Base-by-base conservation (phyloP, 2,888 invertebrate genomes). In the Stramonita haemastoma region DNA sequence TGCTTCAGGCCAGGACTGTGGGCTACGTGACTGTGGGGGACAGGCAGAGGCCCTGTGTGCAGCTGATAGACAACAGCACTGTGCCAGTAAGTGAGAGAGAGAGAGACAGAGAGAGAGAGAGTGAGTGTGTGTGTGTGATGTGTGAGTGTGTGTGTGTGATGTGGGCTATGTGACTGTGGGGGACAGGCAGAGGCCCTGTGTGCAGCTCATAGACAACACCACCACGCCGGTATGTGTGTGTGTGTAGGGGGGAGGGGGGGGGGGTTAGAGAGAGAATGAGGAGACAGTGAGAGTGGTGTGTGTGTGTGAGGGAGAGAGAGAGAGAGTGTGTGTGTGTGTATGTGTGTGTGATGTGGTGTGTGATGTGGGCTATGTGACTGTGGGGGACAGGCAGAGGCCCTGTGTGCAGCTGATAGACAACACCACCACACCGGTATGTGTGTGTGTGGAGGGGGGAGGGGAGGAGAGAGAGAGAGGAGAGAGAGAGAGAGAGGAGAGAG, bases 361-460 rank as follows among this genome's bases (percentile, higher is more conserved):
- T n/a, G n/a, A n/a, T 32, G 97, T 97, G 89, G 97, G 97, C 0
- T 98, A 98, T 95, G 97, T 93, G 77, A 87, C 97, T 32, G 93
- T 96, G 32, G 46, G 91, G 88, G 90, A 92, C 93, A 97, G 97
- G 87, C 89, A 92, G 90, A 97, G 98, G 93, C 98, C 98, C 77
- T 97, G 97, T 90, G 97, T 98, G 88, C 97, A 97, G 94, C 96
- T 98, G n/a, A 97, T 97, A 93, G 98, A 98, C 95, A 97, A 97
- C 81, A 97, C 96, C 81, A 97, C 97, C 81, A 97, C 97, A n/a
- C 87, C 96, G 95, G n/a, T 57, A 17, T 57, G 57, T 57, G 57
- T 57, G 57, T 57, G 57, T 57, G 57, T 57, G 57, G 8, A 57
- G 11, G 8, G 57, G 8, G 57, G 8, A 17, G 8, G 57, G 57